Conservation (phyloP, 2,113 vertebrate species). For the Anolis sagrei region DNA sequence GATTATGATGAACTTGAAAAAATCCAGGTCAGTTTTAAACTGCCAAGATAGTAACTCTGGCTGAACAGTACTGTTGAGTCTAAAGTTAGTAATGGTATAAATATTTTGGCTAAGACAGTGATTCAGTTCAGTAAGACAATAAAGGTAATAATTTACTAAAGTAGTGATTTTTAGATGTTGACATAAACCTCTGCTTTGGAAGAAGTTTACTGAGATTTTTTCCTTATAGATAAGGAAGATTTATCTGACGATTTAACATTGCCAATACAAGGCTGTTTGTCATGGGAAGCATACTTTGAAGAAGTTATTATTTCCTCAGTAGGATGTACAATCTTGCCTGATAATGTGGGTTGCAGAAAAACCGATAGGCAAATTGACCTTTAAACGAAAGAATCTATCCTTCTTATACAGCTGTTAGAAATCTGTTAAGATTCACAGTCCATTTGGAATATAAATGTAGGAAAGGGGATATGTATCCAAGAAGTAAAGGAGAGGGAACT, state of each 20-base stretch:
- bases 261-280: constrained; percentile 32
- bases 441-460: constrained; percentile 49
- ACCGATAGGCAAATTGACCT: constrained; percentile 42
- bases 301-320: constrained; percentile 51
- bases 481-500: constrained; percentile 38
- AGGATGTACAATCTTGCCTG: constrained; percentile 37
- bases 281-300: constrained; percentile 35
- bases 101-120: constrained; percentile 39
- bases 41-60: constrained; percentile 10
- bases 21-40: not conserved
- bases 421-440: constrained; percentile 34
- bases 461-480: constrained; percentile 59
- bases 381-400: constrained; percentile 56
- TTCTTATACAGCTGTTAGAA: constrained; percentile 36
- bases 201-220: constrained; percentile 7
- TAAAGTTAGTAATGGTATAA: constrained; percentile 42
- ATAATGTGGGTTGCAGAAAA: constrained; percentile 38
- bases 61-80: constrained; percentile 33
- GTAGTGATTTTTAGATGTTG: constrained; percentile 45
- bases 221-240: constrained; percentile 28
- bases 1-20: constrained; percentile 7
- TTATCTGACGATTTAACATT: not conserved
- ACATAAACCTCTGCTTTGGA: constrained; percentile 39
- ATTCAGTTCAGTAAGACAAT: constrained; percentile 46
- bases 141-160: constrained; percentile 34